Conservation (phyloP, 2,113 vertebrate species). For the Gobius niger region DNA sequence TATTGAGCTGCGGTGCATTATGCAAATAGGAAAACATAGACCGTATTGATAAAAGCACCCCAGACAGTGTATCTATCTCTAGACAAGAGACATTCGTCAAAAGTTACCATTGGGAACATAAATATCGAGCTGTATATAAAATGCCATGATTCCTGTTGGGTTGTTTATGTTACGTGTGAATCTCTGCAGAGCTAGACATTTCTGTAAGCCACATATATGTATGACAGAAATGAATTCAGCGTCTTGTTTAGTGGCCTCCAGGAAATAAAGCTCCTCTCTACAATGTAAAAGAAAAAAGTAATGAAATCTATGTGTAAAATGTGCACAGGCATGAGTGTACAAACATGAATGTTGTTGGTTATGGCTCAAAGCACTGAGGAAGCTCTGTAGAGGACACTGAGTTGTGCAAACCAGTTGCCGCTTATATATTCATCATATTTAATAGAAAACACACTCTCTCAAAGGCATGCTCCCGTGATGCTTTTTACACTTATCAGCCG, state of each 20-base stretch:
- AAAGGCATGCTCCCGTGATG: background rate
- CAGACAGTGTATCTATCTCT: background rate
- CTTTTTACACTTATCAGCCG: background rate
- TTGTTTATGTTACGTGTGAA: background rate
- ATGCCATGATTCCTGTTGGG: background rate
- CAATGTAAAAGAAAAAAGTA: too few species aligned
- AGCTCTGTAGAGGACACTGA: background rate
- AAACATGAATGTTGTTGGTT: conserved; percentile 1
- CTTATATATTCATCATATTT: conserved; percentile 1
- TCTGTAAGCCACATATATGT: background rate
- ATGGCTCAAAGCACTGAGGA: background rate
- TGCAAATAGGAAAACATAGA: conserved; percentile 48
- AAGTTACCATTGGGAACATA: background rate
- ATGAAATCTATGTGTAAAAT: background rate
- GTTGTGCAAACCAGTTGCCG: background rate
- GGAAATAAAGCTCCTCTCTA: background rate
- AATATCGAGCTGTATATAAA: background rate
- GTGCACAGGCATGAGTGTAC: background rate
- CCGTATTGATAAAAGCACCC: conserved; percentile 25
- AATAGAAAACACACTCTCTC: background rate
- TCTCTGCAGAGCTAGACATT: background rate
- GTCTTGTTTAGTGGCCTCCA: conserved; percentile 2
- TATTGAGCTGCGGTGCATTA: conserved; percentile 35
- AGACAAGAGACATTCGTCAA: background rate
- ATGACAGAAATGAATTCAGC: background rate